These are phyloP conservation scores for Chromis chromis DNA, from an alignment of 2,797 vertebrate genomes.

Conservation along the genomic window DNA sequence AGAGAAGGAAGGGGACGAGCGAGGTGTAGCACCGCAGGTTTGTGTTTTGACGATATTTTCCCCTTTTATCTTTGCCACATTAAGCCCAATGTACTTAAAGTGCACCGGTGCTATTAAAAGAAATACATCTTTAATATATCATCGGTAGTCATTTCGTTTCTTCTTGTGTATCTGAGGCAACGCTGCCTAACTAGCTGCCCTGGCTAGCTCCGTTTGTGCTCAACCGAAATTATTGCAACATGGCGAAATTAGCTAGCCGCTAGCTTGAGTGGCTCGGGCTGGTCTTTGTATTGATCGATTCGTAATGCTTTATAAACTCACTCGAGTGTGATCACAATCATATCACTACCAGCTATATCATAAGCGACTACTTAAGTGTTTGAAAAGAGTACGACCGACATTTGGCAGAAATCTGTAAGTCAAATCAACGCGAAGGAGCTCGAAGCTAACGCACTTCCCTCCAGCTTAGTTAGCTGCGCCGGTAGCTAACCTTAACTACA, in stretches of 20 bases:
- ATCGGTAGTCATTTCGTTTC: rapidly evolving
- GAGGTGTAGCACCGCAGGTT: conserved; percentile 69
- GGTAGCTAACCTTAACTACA: conserved; percentile 15
- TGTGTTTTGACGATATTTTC: conserved; percentile 53
- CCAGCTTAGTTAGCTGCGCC: conserved; percentile 26
- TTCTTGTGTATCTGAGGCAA: background rate
- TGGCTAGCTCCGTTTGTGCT: conserved; percentile 46
- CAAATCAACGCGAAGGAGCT: background rate
- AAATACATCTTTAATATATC: rapidly evolving
- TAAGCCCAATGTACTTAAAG: background rate
- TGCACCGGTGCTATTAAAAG: background rate
- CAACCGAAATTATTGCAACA: conserved; percentile 66
- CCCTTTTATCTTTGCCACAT: rapidly evolving
- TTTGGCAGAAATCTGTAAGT: background rate
- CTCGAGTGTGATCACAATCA: rapidly evolving
- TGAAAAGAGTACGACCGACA: rapidly evolving
- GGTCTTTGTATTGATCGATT: conserved; percentile 27
- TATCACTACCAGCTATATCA: rapidly evolving
- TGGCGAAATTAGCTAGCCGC: conserved; percentile 74
- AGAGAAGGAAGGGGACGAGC: conserved; percentile 65
- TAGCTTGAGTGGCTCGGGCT: conserved; percentile 44
- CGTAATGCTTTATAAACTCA: background rate
- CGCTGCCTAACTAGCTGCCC: conserved; percentile 41
- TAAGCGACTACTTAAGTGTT: rapidly evolving
- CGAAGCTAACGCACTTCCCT: conserved; percentile 27